Evolutionary conservation across 2,113 vertebrate species (phyloP).

Genomic region (Ailuropoda melanoleuca): DNA sequence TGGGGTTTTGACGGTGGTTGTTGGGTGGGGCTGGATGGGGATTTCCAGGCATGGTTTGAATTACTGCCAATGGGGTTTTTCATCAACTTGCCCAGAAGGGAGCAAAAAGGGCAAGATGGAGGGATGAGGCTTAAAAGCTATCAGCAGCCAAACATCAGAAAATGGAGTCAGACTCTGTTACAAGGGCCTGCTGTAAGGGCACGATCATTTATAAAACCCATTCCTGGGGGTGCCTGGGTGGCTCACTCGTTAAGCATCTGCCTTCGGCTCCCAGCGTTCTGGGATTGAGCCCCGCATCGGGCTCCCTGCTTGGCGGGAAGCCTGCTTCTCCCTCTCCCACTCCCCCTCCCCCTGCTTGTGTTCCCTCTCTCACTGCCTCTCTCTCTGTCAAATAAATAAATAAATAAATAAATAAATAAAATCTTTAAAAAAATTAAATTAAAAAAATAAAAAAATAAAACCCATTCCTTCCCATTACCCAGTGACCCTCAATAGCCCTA

Average conservation of each 20-base stretch:
- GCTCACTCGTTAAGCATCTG: no score
- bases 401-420: no score
- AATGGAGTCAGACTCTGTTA: neutral
- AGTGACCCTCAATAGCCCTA: neutral
- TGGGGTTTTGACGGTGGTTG: neutral
- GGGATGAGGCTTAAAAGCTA: neutral
- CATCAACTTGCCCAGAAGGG: neutral
- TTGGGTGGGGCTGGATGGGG: neutral
- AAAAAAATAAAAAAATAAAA: no score
- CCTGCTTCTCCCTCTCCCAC: no score
- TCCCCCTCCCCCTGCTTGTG: no score
- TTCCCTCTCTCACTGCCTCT: no score
- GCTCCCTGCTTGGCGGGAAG: no score
- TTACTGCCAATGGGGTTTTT: neutral
- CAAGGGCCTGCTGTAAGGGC: neutral
- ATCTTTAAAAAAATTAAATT: no score
- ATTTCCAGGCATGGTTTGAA: neutral
- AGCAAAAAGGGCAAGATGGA: neutral
- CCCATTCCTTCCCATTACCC: neutral
- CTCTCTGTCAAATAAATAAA: no score
- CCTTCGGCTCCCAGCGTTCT: no score
- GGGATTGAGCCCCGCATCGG: no score
- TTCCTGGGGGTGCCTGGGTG: neutral
- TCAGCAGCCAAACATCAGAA: neutral
- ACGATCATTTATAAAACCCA: no score